Conservation (phyloP, 2,888 invertebrate genomes). For the Lomographa bimaculata region DNA sequence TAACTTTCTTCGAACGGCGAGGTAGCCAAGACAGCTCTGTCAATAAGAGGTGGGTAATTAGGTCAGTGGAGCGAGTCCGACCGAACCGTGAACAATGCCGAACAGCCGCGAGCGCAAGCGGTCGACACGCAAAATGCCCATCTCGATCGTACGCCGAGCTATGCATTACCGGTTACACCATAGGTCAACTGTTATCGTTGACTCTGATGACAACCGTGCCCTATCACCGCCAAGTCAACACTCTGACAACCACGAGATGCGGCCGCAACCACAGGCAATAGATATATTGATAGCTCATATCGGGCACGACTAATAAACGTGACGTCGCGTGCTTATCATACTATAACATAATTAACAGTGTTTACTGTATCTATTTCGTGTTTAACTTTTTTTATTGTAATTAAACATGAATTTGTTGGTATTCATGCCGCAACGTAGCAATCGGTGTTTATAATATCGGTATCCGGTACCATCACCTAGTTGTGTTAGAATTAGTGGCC, state of each 20-base stretch:
- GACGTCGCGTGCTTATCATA: conserved; percentile 54
- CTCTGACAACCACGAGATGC: conserved; percentile 38
- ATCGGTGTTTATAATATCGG: no score
- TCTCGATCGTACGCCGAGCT: conserved; percentile 35
- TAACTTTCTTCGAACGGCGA: conserved; percentile 48
- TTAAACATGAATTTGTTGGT: no score
- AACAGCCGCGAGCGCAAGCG: conserved; percentile 39
- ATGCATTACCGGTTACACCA: conserved; percentile 37
- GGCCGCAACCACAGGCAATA: conserved; percentile 34
- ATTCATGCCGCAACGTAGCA: no score
- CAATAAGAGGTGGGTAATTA: conserved; percentile 74
- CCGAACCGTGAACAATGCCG: conserved; percentile 65
- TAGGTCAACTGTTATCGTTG: conserved; percentile 32
- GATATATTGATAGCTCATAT: conserved; percentile 46
- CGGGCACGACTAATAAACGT: conserved; percentile 51
- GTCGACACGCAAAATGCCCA: conserved; percentile 46
- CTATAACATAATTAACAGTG: background rate
- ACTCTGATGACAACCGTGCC: conserved; percentile 28
- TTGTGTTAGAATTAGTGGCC: no score
- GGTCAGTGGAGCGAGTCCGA: conserved; percentile 75
- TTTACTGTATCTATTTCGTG: conserved; percentile 1
- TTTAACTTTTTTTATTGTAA: background rate
- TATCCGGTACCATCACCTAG: no score
- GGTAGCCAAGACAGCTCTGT: conserved; percentile 77
- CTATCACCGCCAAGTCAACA: conserved; percentile 32